Evolutionary conservation across 2,113 vertebrate species (phyloP), one percentile per base, ranked within the genome.

Genomic region (Myiozetetes cayanensis): DNA sequence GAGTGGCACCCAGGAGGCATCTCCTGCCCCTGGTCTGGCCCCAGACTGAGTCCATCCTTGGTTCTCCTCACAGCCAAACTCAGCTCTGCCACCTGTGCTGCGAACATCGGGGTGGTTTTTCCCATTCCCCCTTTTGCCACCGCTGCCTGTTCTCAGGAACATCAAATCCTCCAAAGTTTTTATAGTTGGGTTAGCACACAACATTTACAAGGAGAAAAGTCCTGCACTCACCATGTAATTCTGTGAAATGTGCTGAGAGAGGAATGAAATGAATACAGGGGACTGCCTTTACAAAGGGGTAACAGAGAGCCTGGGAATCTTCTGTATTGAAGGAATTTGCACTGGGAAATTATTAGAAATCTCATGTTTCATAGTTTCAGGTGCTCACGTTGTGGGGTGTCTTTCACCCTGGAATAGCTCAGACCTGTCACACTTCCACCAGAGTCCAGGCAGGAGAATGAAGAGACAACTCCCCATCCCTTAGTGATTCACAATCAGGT

Each of bases 371-470:
- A 30, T 31, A 65, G 39, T 18, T 31, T 47, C 44, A 18, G 74
- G 35, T 3, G 31, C 35, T 24, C 5, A 0, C 0, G 6, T n/a
- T 17, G 56, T 10, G 6, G 7, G 9, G 22, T 4, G 5, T 28
- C 23, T 9, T 13, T 56, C 12, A 33, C 15, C 14, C 46, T 2
- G 17, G 41, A 74, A 18, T 0, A 49, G 50, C 87, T 46, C 49
- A 9, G 80, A 10, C 28, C 23, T 30, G 14, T 20, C 61, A 12
- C n/a, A 3, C 10, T 35, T 10, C 25, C 47, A 10, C 24, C 24
- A 6, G 12, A 10, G 0, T 10, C 30, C 24, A 68, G 11, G 12
- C 61, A 62, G 44, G 31, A 21, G 31, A 70, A 52, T 1, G 0
- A 43, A 52, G 39, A 35, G 2, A 8, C 66, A 39, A 6, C 9